Evolutionary conservation across 2,113 vertebrate species (phyloP).

Genomic region (Chaetodon trifascialis): DNA sequence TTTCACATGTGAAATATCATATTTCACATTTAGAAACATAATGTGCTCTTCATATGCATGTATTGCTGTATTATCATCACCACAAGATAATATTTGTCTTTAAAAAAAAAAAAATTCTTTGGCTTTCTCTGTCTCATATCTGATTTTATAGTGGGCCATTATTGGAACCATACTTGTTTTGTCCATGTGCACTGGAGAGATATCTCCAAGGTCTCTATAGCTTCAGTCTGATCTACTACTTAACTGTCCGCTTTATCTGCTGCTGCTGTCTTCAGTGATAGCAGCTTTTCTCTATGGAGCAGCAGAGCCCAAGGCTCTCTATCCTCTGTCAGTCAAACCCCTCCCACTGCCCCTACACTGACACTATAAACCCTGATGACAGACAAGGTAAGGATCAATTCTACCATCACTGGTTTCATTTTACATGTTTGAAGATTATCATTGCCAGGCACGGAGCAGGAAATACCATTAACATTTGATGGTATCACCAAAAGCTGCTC

Average conservation of each 20-base stretch:
- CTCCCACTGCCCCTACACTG: constrained; percentile 30
- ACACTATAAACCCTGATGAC: constrained; percentile 28
- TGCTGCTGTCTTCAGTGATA: constrained; percentile 3
- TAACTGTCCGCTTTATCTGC: background rate
- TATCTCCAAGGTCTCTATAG: background rate
- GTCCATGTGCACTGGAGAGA: background rate
- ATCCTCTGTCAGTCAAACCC: background rate
- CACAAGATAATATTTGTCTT: background rate
- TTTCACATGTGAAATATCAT: background rate
- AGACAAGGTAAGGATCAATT: constrained; percentile 24
- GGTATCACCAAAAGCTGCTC: background rate
- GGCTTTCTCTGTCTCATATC: background rate
- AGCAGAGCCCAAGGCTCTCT: constrained; percentile 3
- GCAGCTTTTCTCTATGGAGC: constrained; percentile 10
- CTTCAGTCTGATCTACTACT: background rate
- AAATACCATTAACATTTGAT: background rate
- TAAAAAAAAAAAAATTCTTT: too few relatives aligned
- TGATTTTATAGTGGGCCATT: background rate
- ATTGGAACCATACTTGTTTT: background rate
- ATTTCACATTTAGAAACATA: background rate
- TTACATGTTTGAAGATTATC: constrained; percentile 12
- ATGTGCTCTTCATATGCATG: background rate
- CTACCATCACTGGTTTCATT: constrained; percentile 9
- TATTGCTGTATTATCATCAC: background rate
- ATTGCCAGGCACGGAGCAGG: background rate